Conservation (phyloP, 2,888 invertebrate genomes). For the Lymantria monacha region DNA sequence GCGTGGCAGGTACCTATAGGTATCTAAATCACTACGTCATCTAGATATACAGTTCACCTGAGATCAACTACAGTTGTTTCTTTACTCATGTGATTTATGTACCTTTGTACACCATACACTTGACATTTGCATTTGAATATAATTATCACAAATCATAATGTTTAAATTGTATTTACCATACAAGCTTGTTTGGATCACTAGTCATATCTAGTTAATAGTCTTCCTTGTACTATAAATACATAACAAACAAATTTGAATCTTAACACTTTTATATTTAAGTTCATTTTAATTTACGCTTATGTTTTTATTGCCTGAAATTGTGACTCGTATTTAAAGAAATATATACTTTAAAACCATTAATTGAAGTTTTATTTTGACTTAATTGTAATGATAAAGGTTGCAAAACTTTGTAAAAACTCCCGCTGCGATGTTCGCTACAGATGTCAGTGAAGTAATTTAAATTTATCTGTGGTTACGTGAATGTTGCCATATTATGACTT, state of each 20-base stretch:
- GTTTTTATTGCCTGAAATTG: neutral
- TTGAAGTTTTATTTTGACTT: constrained; percentile 17
- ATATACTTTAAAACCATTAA: constrained; percentile 7
- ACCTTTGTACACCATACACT: constrained; percentile 32
- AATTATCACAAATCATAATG: constrained; percentile 68
- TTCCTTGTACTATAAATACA: constrained; percentile 14
- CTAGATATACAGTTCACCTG: too few species aligned
- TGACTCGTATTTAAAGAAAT: constrained; percentile 1
- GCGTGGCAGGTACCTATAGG: too few species aligned
- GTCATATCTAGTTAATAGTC: constrained; percentile 41
- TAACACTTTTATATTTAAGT: neutral
- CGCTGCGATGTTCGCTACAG: constrained; percentile 63
- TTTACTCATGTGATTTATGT: constrained; percentile 45
- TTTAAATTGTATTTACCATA: constrained; percentile 48
- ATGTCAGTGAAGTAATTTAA: constrained; percentile 57
- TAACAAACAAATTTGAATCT: constrained; percentile 13
- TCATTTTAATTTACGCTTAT: neutral
- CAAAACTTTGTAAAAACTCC: constrained; percentile 39
- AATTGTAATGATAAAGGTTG: constrained; percentile 13
- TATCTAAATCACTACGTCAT: too few species aligned
- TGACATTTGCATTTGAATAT: constrained; percentile 53
- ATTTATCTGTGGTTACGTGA: constrained; percentile 44
- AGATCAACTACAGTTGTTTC: constrained; percentile 9
- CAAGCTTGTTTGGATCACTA: constrained; percentile 38
- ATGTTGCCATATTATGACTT: constrained; percentile 23